Conservation (phyloP, 1,140 invertebrate genomes). For the Hyposmocoma kahamanoa region DNA sequence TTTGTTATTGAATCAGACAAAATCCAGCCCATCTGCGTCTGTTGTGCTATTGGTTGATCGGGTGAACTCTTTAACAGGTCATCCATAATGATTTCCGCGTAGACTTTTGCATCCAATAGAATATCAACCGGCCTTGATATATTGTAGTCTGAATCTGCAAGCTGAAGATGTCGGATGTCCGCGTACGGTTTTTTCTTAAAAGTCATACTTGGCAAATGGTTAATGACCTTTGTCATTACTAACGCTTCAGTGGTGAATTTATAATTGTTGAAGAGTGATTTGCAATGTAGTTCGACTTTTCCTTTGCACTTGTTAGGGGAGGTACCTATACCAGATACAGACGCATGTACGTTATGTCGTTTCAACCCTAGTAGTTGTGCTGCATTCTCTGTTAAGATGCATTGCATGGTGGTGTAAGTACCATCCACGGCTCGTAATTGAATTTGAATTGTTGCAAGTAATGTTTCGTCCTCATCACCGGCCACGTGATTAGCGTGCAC, state of each 20-base stretch:
- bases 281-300: not conserved
- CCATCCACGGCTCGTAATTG: not conserved
- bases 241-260: not conserved
- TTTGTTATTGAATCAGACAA: slow-evolving; percentile 16
- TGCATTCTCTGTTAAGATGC: not conserved
- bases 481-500: not conserved
- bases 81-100: not conserved
- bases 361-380: not conserved
- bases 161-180: not conserved
- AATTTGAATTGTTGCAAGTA: not conserved
- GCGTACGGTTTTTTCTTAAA: not conserved
- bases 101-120: not conserved
- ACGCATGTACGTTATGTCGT: not conserved
- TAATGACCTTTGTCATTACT: not conserved
- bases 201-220: not conserved
- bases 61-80: not conserved
- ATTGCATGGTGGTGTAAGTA: not conserved
- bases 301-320: not conserved
- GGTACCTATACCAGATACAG: not conserved
- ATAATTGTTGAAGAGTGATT: not conserved
- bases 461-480: not conserved
- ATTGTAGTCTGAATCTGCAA: slow-evolving; percentile 3
- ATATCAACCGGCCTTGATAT: not conserved
- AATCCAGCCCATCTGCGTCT: slow-evolving; percentile 21
- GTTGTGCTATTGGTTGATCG: slow-evolving; percentile 16